A percentile compares a stretch with the other conserved stretches of the same genome.
These are phyloP conservation scores for Spinibarbus caldwelli DNA, from an alignment of 2,797 vertebrate genomes.

Conservation along the genomic window DNA sequence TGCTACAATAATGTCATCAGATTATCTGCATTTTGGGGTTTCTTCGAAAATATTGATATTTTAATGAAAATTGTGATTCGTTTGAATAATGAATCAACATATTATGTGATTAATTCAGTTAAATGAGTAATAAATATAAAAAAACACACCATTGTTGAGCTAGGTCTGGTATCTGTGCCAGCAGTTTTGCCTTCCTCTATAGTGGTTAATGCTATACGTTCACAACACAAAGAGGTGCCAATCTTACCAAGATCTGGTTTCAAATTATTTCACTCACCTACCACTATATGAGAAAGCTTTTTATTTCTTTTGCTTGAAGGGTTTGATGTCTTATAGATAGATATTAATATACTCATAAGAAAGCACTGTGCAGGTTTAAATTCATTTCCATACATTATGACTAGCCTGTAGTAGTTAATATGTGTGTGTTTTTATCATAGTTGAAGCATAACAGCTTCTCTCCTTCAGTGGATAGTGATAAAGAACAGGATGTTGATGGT, in stretches of 20 bases:
- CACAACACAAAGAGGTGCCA: background rate
- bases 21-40: background rate
- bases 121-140: background rate
- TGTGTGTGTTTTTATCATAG: background rate
- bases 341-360: background rate
- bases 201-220: background rate
- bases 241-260: constrained; percentile 1
- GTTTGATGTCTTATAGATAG: background rate
- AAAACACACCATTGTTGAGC: background rate
- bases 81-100: background rate
- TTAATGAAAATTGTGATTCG: background rate
- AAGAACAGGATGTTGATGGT: constrained; percentile 68
- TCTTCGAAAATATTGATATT: background rate
- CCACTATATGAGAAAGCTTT: background rate
- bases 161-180: background rate
- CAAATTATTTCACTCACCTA: background rate
- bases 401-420: background rate
- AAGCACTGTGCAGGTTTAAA: background rate
- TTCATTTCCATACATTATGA: background rate
- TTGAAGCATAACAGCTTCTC: constrained; percentile 18
- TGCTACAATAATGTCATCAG: background rate
- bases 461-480: constrained; percentile 65
- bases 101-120: background rate
- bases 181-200: background rate
- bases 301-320: background rate